A percentile compares a stretch with the other conserved stretches of the same genome.
Evolutionary conservation across 1,140 invertebrate genomes (phyloP).

Genomic region (Drosophila prosaltans): DNA sequence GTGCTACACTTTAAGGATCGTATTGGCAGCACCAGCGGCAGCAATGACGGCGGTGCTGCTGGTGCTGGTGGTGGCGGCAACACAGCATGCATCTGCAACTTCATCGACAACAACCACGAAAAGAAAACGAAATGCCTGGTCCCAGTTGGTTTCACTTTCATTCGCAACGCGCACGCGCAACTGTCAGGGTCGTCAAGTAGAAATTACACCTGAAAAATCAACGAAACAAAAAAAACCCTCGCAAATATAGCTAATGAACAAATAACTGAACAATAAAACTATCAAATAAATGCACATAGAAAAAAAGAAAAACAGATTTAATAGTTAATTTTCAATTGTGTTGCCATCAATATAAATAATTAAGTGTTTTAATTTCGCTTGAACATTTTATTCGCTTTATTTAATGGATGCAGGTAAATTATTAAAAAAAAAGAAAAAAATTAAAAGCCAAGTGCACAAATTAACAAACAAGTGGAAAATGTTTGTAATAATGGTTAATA

Average conservation of each 20-base stretch:
- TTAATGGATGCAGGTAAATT: conserved; percentile 78
- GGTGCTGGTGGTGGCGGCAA: conserved; percentile 11
- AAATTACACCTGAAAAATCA: conserved; percentile 31
- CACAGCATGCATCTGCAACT: conserved; percentile 29
- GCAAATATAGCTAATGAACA: not conserved
- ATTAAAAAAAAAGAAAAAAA: not conserved
- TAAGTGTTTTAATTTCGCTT: conserved; percentile 49
- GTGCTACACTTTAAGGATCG: conserved; percentile 78
- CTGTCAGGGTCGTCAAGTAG: conserved; percentile 61
- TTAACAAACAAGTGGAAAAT: conserved; percentile 11
- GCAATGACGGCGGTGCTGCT: too few species aligned
- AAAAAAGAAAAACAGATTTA: conserved; percentile 46
- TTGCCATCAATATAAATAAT: conserved; percentile 58
- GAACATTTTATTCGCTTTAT: conserved; percentile 28
- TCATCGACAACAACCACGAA: conserved; percentile 42
- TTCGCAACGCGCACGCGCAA: conserved; percentile 76
- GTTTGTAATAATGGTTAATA: conserved; percentile 3
- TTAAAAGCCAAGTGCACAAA: conserved; percentile 11
- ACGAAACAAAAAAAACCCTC: not conserved
- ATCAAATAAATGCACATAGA: not conserved
- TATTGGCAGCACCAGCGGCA: not conserved
- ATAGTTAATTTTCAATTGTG: conserved; percentile 61
- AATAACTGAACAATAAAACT: not conserved
- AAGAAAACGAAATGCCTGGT: conserved; percentile 78
- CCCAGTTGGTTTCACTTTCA: conserved; percentile 81